A percentile compares a stretch with the other conserved stretches of the same genome.
phyloP scores from a whole-genome alignment of 2,797 vertebrate species.

The Chrosomus eos region DNA sequence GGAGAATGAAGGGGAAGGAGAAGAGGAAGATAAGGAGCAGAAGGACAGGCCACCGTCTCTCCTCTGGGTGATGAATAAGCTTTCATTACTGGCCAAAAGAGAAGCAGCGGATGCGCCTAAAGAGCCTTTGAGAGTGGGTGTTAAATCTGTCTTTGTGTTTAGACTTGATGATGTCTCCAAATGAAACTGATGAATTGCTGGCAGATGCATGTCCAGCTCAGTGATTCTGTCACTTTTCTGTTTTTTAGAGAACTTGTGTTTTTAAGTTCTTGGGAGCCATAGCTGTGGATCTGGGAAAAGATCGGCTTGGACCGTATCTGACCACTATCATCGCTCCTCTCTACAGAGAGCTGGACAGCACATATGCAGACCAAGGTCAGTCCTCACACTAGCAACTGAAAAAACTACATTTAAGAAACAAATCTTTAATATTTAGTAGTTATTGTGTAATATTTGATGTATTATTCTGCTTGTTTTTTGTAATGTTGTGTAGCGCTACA shows the following conservation, averaged over 20 bases:
- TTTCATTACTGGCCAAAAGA: conserved; percentile 86
- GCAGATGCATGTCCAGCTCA: background rate
- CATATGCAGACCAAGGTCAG: conserved; percentile 93
- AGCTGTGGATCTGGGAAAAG: conserved; percentile 88
- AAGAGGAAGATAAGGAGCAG: conserved; percentile 49
- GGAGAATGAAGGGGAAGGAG: conserved; percentile 56
- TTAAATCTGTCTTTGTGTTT: background rate
- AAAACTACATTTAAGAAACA: background rate
- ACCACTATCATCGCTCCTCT: conserved; percentile 87
- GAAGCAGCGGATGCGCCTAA: conserved; percentile 91
- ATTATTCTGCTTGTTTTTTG: background rate
- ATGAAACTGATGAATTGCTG: background rate
- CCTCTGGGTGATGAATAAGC: conserved; percentile 90
- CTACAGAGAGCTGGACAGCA: conserved; percentile 95
- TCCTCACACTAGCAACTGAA: background rate
- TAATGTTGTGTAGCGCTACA: background rate
- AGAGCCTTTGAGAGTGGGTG: conserved; percentile 86
- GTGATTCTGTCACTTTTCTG: background rate
- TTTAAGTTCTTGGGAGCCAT: conserved; percentile 95
- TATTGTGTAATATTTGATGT: background rate
- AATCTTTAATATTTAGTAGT: background rate
- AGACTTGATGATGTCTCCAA: background rate
- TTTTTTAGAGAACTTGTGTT: conserved; percentile 88
- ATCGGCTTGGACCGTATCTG: conserved; percentile 86
- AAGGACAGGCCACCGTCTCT: conserved; percentile 80